A percentile compares a stretch with the other conserved stretches of the same genome.
Conservation (phyloP, 2,888 invertebrate genomes). For the Drosophila pegasa region DNA sequence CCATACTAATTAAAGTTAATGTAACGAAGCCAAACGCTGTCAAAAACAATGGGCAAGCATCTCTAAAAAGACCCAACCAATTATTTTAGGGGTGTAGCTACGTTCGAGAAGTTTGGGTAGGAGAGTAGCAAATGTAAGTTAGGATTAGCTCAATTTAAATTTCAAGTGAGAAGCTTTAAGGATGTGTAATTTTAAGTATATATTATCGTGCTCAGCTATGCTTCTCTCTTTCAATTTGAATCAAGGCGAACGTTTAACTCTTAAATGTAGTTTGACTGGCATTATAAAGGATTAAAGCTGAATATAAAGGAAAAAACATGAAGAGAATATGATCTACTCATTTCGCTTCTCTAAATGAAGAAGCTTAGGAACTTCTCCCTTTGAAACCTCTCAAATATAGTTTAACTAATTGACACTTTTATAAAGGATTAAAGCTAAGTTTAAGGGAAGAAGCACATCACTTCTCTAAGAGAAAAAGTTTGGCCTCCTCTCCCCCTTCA, state of each 20-base stretch:
- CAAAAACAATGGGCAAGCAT: constrained; percentile 10
- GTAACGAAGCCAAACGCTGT: constrained; percentile 59
- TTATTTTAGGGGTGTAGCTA: constrained; percentile 2
- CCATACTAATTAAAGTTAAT: constrained; percentile 80
- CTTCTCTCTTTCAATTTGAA: not conserved
- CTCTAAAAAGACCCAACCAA: constrained; percentile 8
- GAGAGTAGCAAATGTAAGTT: not conserved
- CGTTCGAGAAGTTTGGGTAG: not conserved
- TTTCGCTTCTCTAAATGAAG: too few species aligned
- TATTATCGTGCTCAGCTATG: not conserved
- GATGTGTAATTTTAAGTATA: too few species aligned
- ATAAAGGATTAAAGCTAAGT: too few species aligned
- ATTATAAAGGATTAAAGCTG: too few species aligned
- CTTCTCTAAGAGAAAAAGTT: too few species aligned
- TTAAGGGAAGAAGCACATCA: too few species aligned
- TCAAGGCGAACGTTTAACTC: too few species aligned
- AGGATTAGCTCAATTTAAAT: not conserved
- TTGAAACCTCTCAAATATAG: too few species aligned
- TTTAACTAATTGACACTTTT: too few species aligned
- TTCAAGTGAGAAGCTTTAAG: not conserved
- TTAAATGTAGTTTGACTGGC: too few species aligned
- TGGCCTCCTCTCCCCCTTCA: not conserved
- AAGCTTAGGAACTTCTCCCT: too few species aligned
- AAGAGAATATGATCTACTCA: not conserved
- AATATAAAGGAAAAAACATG: not conserved